Conservation (phyloP, 2,888 invertebrate species). For the Agrotis exclamationis region DNA sequence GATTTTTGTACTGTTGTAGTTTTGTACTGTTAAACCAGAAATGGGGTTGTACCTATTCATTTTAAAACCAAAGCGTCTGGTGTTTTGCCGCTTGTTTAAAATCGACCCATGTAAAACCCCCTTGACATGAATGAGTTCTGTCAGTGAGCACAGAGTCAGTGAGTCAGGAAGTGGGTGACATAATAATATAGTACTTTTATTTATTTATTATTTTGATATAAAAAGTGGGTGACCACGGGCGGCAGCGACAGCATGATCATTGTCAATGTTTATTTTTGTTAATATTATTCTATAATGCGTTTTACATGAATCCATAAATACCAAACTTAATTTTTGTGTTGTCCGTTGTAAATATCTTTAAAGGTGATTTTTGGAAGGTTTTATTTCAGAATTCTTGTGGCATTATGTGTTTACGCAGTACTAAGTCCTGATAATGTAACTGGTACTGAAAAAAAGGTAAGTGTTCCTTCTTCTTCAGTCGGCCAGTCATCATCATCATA, state of each 20-base stretch:
- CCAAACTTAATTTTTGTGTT: background rate
- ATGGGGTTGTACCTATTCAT: too few relatives aligned
- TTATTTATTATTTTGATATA: too few relatives aligned
- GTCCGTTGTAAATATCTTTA: constrained; percentile 14
- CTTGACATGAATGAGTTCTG: too few relatives aligned
- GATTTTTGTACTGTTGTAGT: too few relatives aligned
- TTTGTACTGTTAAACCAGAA: too few relatives aligned
- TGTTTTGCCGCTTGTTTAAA: too few relatives aligned
- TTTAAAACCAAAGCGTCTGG: too few relatives aligned
- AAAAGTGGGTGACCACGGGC: background rate
- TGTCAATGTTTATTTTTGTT: background rate
- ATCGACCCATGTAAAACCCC: too few relatives aligned
- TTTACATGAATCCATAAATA: constrained; percentile 1
- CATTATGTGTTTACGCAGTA: constrained; percentile 36
- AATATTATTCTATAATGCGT: background rate
- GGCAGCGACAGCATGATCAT: background rate
- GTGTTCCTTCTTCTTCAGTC: background rate
- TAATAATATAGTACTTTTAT: too few relatives aligned
- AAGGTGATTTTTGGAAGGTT: constrained; percentile 47
- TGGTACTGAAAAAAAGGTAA: constrained; percentile 1
- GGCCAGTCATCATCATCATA: too few relatives aligned
- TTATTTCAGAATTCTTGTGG: constrained; percentile 46
- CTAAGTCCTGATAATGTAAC: constrained; percentile 26
- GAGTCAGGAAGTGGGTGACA: too few relatives aligned
- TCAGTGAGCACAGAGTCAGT: too few relatives aligned